Evolutionary conservation across 2,888 invertebrate species (phyloP).

Genomic region (Limnephilus marmoratus): DNA sequence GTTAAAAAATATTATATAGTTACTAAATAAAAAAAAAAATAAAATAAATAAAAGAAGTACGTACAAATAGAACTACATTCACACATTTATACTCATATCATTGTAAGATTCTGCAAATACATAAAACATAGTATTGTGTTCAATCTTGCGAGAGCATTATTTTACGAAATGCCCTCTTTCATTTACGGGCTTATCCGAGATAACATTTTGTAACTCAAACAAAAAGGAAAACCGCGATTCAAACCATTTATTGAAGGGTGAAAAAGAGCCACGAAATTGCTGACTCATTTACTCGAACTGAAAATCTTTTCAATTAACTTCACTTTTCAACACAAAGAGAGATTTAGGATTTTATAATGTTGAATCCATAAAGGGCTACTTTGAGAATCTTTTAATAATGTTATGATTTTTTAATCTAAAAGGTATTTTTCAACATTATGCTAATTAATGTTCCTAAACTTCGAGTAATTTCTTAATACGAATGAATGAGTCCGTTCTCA

Average conservation of each 20-base stretch:
- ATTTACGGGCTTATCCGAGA: constrained; percentile 19
- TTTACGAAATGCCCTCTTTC: not conserved
- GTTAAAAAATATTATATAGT: no score
- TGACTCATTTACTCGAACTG: constrained; percentile 29
- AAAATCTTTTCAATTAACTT: constrained; percentile 43
- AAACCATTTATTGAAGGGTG: constrained; percentile 39
- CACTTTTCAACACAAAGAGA: not conserved
- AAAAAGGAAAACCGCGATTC: constrained; percentile 39
- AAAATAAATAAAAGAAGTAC: no score
- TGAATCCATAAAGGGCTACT: not conserved
- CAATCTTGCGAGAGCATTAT: not conserved
- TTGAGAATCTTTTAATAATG: not conserved
- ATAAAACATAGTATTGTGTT: not conserved
- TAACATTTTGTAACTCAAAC: constrained; percentile 40
- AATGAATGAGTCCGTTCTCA: not conserved
- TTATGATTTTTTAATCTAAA: not conserved
- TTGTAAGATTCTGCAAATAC: not conserved
- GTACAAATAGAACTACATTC: not conserved
- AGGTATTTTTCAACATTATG: not conserved
- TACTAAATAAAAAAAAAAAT: no score
- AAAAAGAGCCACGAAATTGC: not conserved
- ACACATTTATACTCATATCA: not conserved
- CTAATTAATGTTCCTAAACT: not conserved
- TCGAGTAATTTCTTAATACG: not conserved
- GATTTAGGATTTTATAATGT: not conserved